Base-by-base conservation (phyloP, 2,888 invertebrate genomes). In the Microchrysa polita region DNA sequence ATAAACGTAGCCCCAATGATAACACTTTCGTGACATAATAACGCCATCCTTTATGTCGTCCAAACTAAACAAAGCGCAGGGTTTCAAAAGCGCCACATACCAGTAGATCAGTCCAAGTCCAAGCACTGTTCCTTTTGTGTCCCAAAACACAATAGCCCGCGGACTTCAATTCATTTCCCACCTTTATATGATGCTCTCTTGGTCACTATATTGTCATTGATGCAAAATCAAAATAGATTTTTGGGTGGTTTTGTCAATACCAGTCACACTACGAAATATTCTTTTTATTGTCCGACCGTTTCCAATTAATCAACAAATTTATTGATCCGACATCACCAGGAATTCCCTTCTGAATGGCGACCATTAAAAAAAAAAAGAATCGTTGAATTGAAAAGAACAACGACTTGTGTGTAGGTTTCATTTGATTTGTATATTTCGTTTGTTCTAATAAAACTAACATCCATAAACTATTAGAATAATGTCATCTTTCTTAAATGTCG, bases 341-440 rank as follows among this genome's bases (percentile, higher is more conserved):
- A 69, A 69, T 52, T 69, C 57, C 69, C 69, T 69, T 40, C 69
- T 69, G 69, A 55, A 55, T 55, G 23, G 40, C 52, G 2, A 52
- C 44, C 65, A 65, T 22, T 5, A 34, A 34, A 34, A 7, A 34
- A 5, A 2, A 7, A 34, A 34, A 34, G 7, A 34, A 34, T 5
- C 27, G 27, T 5, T 5, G 2, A 2, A 7, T 34, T 22, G n/a
- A 65, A 65, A 2, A 2, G 10, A 53, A 67, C 10, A 52, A n/a
- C 12, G 44, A 18, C 23, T 67, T 53, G 34, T 55, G 69, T 69
- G 69, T 69, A 69, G 69, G 69, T 40, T 34, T 57, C 57, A 20
- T 57, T 69, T 69, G 69, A 69, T 69, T 69, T 69, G 67, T 67
- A 67, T 67, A n/a, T 53, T 67, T 55, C 55, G 69, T 69, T 69